Base-by-base conservation (phyloP, 2,888 invertebrate genomes). In the Cecidostiba fungosa region DNA sequence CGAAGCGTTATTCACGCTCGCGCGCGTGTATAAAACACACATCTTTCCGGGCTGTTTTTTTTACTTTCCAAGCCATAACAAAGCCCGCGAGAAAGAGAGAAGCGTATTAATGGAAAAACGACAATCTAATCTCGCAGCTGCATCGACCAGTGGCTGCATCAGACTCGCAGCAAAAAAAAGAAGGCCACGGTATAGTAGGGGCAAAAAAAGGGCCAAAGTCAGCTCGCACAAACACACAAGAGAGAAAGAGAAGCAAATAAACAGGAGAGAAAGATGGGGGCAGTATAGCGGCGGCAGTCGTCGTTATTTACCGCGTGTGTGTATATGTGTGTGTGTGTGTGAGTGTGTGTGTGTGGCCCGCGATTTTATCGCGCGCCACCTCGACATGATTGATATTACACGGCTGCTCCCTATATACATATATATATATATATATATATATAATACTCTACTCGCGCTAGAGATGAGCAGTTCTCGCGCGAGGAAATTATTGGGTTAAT, bases 341-440 rank as follows among this genome's bases (percentile, higher is more conserved):
- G 4, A n/a, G 23, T 10, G 4, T 19, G 19, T 19, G 3, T 70
- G 19, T 36, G 70, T 8, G 4, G n/a, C 70, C 54, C 36, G 23
- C 29, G 79, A 82, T 82, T 85, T 82, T 76, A 85, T 78, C 80
- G 43, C 72, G 54, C 23, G 50, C 59, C 26, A 43, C 26, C 69
- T 29, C 54, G 85, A 77, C 85, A 81, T 81, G 85, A 85, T 77
- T 82, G 85, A 85, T 85, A 82, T 73, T 77, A 77, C 66, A 72
- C 54, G 19, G 14, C 23, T 36, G 59, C 32, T 26, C 14, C 12
- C 39, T 70, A 14, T 23, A 47, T 10, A 39, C 5, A 43, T 1
- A 3, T 16, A 32, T 10, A 26, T 14, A 47, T 12, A 43, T 23
- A 50, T 3, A 14, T 23, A 47, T 2, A 50, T 5, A 74, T 43